Percentiles rank a stretch among this genome's conserved stretches.
These are phyloP conservation scores for Apoda limacodes DNA, from an alignment of 2,888 invertebrate species.

Conservation along the genomic window DNA sequence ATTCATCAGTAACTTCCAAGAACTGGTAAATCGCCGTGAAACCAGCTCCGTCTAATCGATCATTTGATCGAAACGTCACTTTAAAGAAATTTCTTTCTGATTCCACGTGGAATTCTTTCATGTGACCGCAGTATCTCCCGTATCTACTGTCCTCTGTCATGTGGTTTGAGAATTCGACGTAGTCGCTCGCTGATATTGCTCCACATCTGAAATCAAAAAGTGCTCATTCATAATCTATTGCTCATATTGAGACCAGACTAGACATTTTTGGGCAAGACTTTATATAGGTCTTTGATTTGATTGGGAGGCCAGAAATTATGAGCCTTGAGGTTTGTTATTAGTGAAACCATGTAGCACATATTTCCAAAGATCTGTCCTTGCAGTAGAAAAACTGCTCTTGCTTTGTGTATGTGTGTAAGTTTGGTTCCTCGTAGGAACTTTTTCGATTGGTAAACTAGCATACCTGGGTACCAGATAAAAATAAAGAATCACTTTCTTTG, in stretches of 20 bases:
- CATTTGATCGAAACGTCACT: constrained; percentile 94
- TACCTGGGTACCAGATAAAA: no score
- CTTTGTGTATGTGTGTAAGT: no score
- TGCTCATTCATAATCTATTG: background rate
- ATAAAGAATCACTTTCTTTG: no score
- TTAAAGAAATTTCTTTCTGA: constrained; percentile 95
- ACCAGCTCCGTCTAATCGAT: constrained; percentile 92
- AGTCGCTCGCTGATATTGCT: constrained; percentile 92
- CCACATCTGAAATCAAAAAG: constrained; percentile 78
- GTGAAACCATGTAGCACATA: no score
- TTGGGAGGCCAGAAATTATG: no score
- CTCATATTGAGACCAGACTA: background rate
- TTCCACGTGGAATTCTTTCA: constrained; percentile 82
- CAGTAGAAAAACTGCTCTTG: no score
- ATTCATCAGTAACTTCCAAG: constrained; percentile 75
- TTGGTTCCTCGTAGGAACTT: no score
- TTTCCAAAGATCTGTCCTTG: no score
- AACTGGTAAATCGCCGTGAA: constrained; percentile 95
- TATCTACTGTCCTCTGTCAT: constrained; percentile 91
- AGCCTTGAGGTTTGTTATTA: no score
- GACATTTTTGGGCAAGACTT: no score
- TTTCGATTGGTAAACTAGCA: no score
- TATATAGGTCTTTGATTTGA: no score
- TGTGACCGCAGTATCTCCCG: constrained; percentile 88
- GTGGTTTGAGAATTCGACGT: constrained; percentile 96